Percentiles rank a stretch among this genome's conserved stretches.
These are phyloP conservation scores for Adelphocoris suturalis DNA, from an alignment of 2,888 invertebrate species.

Conservation along the genomic window DNA sequence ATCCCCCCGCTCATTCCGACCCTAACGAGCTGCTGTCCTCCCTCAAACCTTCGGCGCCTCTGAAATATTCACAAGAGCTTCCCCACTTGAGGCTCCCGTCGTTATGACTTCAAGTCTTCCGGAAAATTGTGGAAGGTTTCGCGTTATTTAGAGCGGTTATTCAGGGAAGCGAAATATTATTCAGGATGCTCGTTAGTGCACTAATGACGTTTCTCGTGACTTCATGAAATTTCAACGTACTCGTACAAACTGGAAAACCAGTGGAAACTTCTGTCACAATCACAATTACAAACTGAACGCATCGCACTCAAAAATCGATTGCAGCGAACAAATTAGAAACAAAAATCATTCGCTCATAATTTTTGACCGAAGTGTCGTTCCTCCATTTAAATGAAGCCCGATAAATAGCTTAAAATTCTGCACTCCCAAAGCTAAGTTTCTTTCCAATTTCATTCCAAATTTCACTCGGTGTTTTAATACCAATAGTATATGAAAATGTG, in stretches of 20 bases:
- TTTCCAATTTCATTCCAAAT: no score
- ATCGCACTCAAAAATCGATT: no score
- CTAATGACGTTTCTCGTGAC: not conserved
- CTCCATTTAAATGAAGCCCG: no score
- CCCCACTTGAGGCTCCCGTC: constrained; percentile 9
- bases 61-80: constrained; percentile 52
- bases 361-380: no score
- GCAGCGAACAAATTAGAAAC: no score
- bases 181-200: constrained; percentile 3
- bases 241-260: not conserved
- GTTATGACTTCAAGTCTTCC: constrained; percentile 35
- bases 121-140: constrained; percentile 35
- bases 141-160: constrained; percentile 13
- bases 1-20: constrained; percentile 28
- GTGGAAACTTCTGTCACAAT: not conserved
- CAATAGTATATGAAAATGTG: no score
- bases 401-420: no score
- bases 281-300: not conserved
- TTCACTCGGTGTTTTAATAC: no score
- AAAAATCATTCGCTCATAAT: no score
- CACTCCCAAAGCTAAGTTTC: no score
- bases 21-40: constrained; percentile 32
- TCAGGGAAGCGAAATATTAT: not conserved
- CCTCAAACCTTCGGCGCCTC: constrained; percentile 17
- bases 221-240: constrained; percentile 3